A percentile compares a stretch with the other conserved stretches of the same genome.
Evolutionary conservation across 2,797 vertebrate species (phyloP).

Genomic region (Darevskia nairensis): DNA sequence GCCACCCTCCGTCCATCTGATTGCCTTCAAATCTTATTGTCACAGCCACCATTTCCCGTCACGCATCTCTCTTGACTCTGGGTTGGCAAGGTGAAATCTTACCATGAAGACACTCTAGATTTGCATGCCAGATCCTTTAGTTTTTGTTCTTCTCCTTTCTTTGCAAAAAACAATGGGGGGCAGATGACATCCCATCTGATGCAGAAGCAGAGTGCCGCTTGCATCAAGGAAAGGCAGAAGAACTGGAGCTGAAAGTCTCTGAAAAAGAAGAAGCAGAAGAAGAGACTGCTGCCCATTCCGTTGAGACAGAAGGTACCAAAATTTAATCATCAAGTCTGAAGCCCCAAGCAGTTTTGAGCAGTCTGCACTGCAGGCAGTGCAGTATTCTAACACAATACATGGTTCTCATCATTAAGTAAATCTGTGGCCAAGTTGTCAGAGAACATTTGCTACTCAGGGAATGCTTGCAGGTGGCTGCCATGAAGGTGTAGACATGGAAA

Average conservation of each 20-base stretch:
- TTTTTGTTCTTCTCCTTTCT: background rate
- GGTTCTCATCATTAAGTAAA: background rate
- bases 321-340: background rate
- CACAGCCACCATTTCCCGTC: background rate
- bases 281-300: constrained; percentile 20
- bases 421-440: background rate
- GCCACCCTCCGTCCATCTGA: background rate
- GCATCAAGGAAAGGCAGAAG: constrained; percentile 59
- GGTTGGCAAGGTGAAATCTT: background rate
- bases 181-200: constrained; percentile 91
- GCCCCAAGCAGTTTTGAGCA: background rate
- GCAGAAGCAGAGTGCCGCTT: constrained; percentile 87
- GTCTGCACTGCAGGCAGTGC: background rate
- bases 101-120: background rate
- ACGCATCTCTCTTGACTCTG: background rate
- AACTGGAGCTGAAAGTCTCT: constrained; percentile 73
- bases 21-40: background rate
- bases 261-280: constrained; percentile 67
- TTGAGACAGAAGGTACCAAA: constrained; percentile 74
- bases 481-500: background rate
- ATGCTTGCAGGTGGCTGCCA: background rate
- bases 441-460: background rate
- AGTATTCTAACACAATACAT: background rate
- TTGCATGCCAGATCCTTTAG: background rate
- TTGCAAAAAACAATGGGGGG: constrained; percentile 53